These are phyloP conservation scores for Steatornis caripensis DNA, from an alignment of 2,113 vertebrate genomes.

Conservation along the genomic window DNA sequence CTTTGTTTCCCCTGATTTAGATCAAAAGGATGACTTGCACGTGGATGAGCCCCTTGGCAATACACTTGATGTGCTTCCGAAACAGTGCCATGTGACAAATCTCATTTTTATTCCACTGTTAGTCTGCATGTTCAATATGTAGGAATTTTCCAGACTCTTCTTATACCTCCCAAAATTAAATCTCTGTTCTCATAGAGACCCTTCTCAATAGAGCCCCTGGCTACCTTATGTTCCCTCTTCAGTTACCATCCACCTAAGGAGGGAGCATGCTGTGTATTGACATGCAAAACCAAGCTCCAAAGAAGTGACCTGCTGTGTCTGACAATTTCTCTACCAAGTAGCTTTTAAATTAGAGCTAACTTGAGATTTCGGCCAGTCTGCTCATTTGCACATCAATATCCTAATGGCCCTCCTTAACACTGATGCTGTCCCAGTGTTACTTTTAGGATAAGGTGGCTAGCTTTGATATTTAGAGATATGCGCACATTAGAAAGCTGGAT, in stretches of 20 bases:
- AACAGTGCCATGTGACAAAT: not conserved
- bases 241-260: not conserved
- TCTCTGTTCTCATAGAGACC: not conserved
- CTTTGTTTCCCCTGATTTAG: not conserved
- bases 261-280: constrained; percentile 19
- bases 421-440: not conserved
- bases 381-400: constrained; percentile 55
- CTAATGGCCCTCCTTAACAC: not conserved
- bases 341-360: constrained; percentile 26
- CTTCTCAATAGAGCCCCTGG: not conserved
- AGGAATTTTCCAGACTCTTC: not conserved
- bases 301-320: constrained; percentile 22
- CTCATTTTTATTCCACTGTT: not conserved
- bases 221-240: not conserved
- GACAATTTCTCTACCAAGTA: not conserved
- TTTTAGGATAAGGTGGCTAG: constrained; percentile 5
- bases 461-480: constrained; percentile 53
- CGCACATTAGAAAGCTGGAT: constrained; percentile 19
- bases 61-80: not conserved
- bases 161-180: not conserved
- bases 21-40: constrained; percentile 2
- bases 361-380: not conserved
- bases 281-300: constrained; percentile 33
- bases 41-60: not conserved
- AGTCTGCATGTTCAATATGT: not conserved